Evolutionary conservation across 1,140 invertebrate genomes (phyloP).

Genomic region (Pissodes strobi): DNA sequence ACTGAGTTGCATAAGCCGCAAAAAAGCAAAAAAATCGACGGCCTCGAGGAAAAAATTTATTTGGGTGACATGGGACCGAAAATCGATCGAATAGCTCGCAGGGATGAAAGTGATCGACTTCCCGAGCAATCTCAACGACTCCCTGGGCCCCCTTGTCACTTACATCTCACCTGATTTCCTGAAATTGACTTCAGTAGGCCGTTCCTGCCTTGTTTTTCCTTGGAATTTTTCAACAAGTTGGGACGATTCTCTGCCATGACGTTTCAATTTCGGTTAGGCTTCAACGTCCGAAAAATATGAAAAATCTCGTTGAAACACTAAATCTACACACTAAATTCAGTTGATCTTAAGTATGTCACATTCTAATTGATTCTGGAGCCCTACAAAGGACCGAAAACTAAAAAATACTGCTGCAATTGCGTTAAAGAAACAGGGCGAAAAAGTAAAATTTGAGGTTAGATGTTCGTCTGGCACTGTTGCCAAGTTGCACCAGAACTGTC

Average conservation of each 20-base stretch:
- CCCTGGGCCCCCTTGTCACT: constrained; percentile 8
- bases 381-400: constrained; percentile 14
- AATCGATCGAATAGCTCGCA: constrained; percentile 14
- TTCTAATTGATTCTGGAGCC: constrained; percentile 2
- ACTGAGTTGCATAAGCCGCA: constrained; percentile 15
- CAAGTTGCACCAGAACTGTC: not conserved
- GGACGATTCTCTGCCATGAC: constrained; percentile 28
- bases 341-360: not conserved
- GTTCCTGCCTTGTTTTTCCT: constrained; percentile 1
- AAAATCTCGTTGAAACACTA: not conserved
- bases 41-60: no score
- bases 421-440: constrained; percentile 20
- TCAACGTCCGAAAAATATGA: not conserved
- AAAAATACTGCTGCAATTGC: constrained; percentile 10
- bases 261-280: constrained; percentile 22
- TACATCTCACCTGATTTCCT: constrained; percentile 31
- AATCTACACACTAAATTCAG: constrained; percentile 4
- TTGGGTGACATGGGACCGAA: constrained; percentile 10
- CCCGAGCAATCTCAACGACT: not conserved
- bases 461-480: no score
- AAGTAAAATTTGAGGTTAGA: constrained; percentile 25
- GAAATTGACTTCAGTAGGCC: constrained; percentile 1
- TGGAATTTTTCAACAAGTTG: constrained; percentile 31
- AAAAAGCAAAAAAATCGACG: constrained; percentile 9
- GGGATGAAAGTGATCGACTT: not conserved